A percentile compares a stretch with the other conserved stretches of the same genome.
These are phyloP conservation scores for Ormyrus rosae DNA, from an alignment of 2,888 invertebrate species.

Conservation along the genomic window DNA sequence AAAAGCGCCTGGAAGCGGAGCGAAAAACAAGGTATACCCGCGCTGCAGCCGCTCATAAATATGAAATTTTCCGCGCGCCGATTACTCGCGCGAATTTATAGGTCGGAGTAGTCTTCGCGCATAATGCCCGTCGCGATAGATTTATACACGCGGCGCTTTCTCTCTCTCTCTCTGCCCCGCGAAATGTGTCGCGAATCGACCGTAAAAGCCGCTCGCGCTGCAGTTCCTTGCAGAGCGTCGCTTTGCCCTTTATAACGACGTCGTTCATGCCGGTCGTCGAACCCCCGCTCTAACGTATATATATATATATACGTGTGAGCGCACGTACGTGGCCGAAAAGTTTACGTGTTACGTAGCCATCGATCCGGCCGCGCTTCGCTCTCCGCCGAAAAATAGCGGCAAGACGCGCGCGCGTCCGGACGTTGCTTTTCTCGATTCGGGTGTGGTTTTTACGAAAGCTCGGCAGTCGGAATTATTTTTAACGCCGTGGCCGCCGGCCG, in stretches of 20 bases:
- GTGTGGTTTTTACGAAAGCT: neutral
- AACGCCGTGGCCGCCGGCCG: neutral
- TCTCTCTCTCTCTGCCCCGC: neutral
- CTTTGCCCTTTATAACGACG: constrained; percentile 61
- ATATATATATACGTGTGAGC: neutral
- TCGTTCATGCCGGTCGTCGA: constrained; percentile 62
- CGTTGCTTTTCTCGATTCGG: too few species aligned
- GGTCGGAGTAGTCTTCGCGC: neutral
- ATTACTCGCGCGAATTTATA: constrained; percentile 31
- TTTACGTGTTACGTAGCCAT: constrained; percentile 34
- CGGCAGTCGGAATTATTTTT: neutral
- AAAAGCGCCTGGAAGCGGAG: too few species aligned
- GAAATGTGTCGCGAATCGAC: constrained; percentile 63
- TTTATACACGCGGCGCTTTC: constrained; percentile 35
- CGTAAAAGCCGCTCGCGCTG: constrained; percentile 63
- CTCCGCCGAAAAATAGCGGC: neutral
- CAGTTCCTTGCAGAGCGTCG: constrained; percentile 19
- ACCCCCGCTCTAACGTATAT: constrained; percentile 38
- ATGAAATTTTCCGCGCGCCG: constrained; percentile 22
- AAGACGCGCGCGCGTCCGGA: neutral
- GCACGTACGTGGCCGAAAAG: constrained; percentile 23
- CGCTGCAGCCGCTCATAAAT: constrained; percentile 11
- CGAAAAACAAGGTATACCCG: neutral
- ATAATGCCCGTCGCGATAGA: constrained; percentile 33
- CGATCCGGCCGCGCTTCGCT: constrained; percentile 22